Conservation (phyloP, 1,140 invertebrate species). For the Daktulosphaira vitifoliae region DNA sequence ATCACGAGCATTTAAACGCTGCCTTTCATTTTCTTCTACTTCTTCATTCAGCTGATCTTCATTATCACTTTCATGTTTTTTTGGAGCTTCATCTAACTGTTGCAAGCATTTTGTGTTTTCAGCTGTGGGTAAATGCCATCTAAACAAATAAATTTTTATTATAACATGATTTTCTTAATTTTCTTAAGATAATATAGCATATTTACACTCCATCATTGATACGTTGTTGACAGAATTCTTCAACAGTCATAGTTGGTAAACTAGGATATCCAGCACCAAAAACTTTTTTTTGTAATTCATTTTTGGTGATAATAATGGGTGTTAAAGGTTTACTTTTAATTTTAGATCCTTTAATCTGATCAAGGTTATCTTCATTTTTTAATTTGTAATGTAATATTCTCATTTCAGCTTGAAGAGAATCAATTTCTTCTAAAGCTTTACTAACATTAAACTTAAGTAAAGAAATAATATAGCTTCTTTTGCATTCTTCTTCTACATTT, state of each 20-base stretch:
- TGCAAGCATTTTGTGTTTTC: slow-evolving; percentile 35
- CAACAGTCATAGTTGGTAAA: slow-evolving; percentile 80
- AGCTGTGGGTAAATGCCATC: slow-evolving; percentile 43
- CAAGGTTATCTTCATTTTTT: slow-evolving; percentile 54
- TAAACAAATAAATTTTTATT: slow-evolving; percentile 24
- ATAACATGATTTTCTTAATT: background rate
- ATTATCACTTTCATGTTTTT: slow-evolving; percentile 47
- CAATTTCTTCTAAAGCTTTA: slow-evolving; percentile 68
- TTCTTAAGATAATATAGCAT: too few species aligned
- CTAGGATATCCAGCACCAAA: slow-evolving; percentile 92
- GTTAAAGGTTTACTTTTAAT: slow-evolving; percentile 50
- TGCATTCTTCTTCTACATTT: slow-evolving; percentile 67
- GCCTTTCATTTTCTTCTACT: slow-evolving; percentile 65
- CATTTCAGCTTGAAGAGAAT: slow-evolving; percentile 61
- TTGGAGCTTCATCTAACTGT: slow-evolving; percentile 42
- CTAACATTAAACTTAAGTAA: slow-evolving; percentile 66
- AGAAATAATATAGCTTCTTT: slow-evolving; percentile 72
- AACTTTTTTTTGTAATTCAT: slow-evolving; percentile 82
- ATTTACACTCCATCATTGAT: slow-evolving; percentile 67
- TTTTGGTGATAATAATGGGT: slow-evolving; percentile 87
- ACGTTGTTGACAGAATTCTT: slow-evolving; percentile 91
- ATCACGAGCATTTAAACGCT: slow-evolving; percentile 63
- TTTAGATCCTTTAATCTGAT: slow-evolving; percentile 37
- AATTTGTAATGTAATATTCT: slow-evolving; percentile 48
- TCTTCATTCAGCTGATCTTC: slow-evolving; percentile 53